Percentiles rank a stretch among this genome's conserved stretches.
These are phyloP conservation scores for Augochlora pura DNA, from an alignment of 1,140 invertebrate genomes.

Conservation along the genomic window DNA sequence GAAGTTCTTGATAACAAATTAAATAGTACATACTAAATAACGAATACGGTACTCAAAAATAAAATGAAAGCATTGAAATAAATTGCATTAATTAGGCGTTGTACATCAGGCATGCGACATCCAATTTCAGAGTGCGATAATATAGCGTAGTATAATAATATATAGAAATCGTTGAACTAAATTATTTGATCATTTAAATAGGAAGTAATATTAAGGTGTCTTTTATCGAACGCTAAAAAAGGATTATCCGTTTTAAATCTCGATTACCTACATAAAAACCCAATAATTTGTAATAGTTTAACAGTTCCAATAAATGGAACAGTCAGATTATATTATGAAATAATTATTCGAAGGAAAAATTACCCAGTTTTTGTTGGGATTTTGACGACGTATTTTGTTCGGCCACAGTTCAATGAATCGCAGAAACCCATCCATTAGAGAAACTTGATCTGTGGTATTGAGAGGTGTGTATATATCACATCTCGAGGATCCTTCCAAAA, in stretches of 20 bases:
- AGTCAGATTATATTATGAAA: conserved; percentile 22
- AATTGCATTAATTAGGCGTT: conserved; percentile 48
- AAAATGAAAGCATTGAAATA: conserved; percentile 51
- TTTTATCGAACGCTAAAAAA: conserved; percentile 7
- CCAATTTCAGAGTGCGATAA: conserved; percentile 43
- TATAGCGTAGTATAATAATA: conserved; percentile 64
- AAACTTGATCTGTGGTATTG: conserved; percentile 84
- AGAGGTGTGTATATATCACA: conserved; percentile 90
- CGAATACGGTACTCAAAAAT: conserved; percentile 22
- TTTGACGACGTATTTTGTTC: conserved; percentile 92
- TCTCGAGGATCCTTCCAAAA: conserved; percentile 84
- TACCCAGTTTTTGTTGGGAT: conserved; percentile 83
- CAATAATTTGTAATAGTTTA: background rate
- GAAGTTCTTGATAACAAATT: background rate
- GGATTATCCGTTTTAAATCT: background rate
- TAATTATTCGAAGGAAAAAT: conserved; percentile 43
- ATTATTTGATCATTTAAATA: conserved; percentile 20
- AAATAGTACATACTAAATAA: conserved; percentile 14
- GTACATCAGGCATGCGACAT: conserved; percentile 59
- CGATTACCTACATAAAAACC: background rate
- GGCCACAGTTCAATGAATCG: conserved; percentile 93
- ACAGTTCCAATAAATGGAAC: background rate
- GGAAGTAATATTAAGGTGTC: conserved; percentile 12
- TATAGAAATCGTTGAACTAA: conserved; percentile 56
- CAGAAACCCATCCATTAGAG: conserved; percentile 86